Percentiles rank a stretch among this genome's conserved stretches.
Conservation (phyloP, 2,797 vertebrate species). For the Labroides dimidiatus region DNA sequence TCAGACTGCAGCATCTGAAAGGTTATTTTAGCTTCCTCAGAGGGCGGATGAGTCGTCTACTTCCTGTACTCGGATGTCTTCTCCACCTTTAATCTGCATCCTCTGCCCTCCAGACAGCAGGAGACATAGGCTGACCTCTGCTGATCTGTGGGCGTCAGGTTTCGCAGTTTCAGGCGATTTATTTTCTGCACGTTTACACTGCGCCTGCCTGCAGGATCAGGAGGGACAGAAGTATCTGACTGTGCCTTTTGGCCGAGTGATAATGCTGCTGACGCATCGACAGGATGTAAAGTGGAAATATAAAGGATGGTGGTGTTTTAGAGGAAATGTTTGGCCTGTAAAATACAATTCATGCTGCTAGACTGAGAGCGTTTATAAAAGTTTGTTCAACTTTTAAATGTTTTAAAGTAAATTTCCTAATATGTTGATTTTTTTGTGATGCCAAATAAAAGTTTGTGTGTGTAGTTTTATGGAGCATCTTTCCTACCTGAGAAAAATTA, state of each 20-base stretch:
- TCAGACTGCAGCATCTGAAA: background rate
- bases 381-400: constrained; percentile 1
- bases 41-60: constrained; percentile 3
- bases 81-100: constrained; percentile 20
- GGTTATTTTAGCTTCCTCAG: constrained; percentile 12
- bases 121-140: constrained; percentile 40
- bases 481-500: too few relatives aligned
- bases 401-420: constrained; percentile 9
- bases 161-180: constrained; percentile 49
- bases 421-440: background rate
- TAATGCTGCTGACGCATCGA: background rate
- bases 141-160: constrained; percentile 54
- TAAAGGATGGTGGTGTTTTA: background rate
- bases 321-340: background rate
- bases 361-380: background rate
- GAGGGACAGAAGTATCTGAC: background rate
- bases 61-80: background rate
- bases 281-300: background rate
- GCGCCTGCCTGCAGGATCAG: constrained; percentile 29
- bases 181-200: constrained; percentile 22
- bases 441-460: constrained; percentile 52
- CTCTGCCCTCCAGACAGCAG: constrained; percentile 32
- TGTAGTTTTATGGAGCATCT: background rate
- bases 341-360: background rate
- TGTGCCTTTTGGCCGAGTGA: background rate